Base-by-base conservation (phyloP, 2,113 vertebrate genomes). In the Gasterosteus aculeatus region DNA sequence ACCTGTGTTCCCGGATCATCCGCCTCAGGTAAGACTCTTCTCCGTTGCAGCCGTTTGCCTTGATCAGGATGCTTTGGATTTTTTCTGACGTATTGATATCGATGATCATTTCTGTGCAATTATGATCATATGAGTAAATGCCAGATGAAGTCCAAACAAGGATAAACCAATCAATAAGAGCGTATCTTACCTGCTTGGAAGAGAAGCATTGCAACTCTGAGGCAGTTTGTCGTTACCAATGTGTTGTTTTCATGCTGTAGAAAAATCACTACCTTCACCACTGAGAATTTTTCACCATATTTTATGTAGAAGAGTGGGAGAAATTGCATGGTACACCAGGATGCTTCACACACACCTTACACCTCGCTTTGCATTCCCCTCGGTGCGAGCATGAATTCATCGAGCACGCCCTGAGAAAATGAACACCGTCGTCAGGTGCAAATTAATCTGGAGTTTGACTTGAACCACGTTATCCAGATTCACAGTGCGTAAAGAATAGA, bases 21-120 rank as follows among this genome's bases (percentile, higher is more conserved):
- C 66, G 56, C 76, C 78, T 81, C 88, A 90, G 91, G 92, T 93
- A 88, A 91, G 89, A 77, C 57, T 83, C 71, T 49, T 72, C 68
- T 9, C 18, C 57, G 57, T 49, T 87, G 68, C 64, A 83, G 68
- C 54, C 31, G 10, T 78, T 38, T 57, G 54, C 69, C 76, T 39
- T 65, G 54, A 74, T 47, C 7, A 5, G 11, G 53, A 58, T n/a
- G 16, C 29, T 46, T 83, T 68, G 58, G 33, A 69, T 69, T 61
- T 38, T 68, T 16, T 1, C 5, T 47, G 14, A 67, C 72, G 63
- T 65, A 62, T 38, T 69, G 33, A 53, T 66, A n/a, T 0, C 74
- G 22, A 71, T n/a, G 9, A 10, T n/a, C 14, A 56, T 64, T 42
- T 15, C 19, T 22, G 10, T 56, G 22, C 49, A 7, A 1, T 39